These are phyloP conservation scores for Toxotes chatareus DNA, from an alignment of 2,113 vertebrate genomes.

Conservation along the genomic window DNA sequence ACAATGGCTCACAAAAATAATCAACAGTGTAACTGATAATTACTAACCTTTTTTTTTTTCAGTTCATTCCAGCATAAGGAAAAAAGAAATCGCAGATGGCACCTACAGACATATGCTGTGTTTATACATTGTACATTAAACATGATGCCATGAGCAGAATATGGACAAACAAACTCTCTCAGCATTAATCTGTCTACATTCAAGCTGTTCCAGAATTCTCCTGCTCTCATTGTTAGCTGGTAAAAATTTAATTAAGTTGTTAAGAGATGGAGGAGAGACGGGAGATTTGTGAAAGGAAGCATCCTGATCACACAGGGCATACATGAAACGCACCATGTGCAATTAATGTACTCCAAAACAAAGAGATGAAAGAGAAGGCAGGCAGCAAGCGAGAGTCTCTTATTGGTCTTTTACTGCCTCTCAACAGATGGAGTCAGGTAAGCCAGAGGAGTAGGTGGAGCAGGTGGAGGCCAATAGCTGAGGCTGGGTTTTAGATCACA, in stretches of 20 bases:
- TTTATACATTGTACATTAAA: conserved; percentile 12
- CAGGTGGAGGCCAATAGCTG: conserved; percentile 32
- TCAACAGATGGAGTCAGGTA: conserved; percentile 55
- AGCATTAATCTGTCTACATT: background rate
- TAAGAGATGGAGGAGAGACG: conserved; percentile 12
- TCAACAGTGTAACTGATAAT: background rate
- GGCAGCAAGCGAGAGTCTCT: conserved; percentile 15
- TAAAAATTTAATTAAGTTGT: conserved; percentile 24
- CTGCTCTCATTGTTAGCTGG: background rate
- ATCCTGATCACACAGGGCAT: conserved; percentile 6
- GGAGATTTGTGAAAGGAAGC: conserved; percentile 19
- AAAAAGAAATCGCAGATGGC: background rate
- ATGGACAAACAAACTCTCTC: background rate
- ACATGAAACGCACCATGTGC: background rate
- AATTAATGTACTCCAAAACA: conserved; percentile 38
- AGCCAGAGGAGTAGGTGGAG: conserved; percentile 44
- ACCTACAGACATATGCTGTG: background rate
- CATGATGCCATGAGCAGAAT: conserved; percentile 1
- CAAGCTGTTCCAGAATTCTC: background rate
- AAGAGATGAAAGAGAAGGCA: conserved; percentile 44
- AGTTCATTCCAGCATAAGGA: background rate
- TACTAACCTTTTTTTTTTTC: background rate
- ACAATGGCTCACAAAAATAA: background rate
- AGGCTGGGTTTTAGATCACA: conserved; percentile 42
- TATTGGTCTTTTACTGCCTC: conserved; percentile 27